Evolutionary conservation across 2,888 invertebrate genomes (phyloP).

Genomic region (Osmoderma eremita): DNA sequence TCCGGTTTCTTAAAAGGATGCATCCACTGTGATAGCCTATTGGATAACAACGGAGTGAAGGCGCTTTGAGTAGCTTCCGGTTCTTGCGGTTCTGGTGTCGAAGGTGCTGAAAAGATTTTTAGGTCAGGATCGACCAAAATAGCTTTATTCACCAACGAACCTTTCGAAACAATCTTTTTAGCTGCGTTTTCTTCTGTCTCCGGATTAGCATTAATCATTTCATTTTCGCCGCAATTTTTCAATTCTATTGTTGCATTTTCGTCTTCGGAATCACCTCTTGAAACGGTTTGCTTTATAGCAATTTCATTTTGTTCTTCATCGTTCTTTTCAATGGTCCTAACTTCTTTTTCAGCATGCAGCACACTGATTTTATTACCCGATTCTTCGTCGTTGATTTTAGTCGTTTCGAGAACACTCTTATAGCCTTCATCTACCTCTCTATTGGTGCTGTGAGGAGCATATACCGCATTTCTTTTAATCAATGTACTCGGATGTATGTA

Average conservation of each 20-base stretch:
- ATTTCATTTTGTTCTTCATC: conserved; percentile 30
- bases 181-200: conserved; percentile 14
- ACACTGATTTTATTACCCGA: not conserved
- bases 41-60: conserved; percentile 61
- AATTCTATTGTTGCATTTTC: not conserved
- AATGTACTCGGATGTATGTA: conserved; percentile 60
- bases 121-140: conserved; percentile 59
- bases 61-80: conserved; percentile 61
- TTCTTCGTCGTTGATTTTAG: conserved; percentile 3
- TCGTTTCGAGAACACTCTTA: conserved; percentile 4
- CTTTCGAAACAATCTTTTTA: conserved; percentile 57
- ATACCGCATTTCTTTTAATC: conserved; percentile 24
- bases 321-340: conserved; percentile 19
- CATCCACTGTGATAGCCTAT: conserved; percentile 60
- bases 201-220: not conserved
- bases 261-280: not conserved
- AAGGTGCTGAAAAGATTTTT: conserved; percentile 55
- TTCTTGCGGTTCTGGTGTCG: conserved; percentile 55
- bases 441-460: conserved; percentile 1
- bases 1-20: conserved; percentile 61
- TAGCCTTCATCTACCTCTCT: conserved; percentile 8
- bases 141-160: conserved; percentile 60
- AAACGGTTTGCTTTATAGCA: too few relatives aligned
- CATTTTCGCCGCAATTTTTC: conserved; percentile 4
- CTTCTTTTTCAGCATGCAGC: not conserved